phyloP scores from a whole-genome alignment of 2,888 invertebrate species.

The Bombylius discolor region DNA sequence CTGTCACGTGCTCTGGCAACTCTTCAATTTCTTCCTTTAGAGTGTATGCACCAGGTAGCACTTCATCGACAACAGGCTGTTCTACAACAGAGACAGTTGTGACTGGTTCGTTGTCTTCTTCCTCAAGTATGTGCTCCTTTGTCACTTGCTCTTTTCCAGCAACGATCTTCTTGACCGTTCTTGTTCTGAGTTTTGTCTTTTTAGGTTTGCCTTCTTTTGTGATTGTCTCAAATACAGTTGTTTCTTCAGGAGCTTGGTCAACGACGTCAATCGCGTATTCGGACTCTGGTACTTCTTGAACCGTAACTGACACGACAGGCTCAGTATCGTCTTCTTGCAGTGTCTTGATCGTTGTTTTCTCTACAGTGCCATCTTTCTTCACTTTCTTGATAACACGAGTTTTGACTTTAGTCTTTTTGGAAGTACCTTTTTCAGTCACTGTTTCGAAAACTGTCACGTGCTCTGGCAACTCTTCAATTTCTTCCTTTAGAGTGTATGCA shows the following conservation, averaged over 20 bases:
- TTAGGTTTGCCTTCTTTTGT: slow-evolving; percentile 17
- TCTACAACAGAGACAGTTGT: slow-evolving; percentile 23
- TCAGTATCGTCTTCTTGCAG: slow-evolving; percentile 30
- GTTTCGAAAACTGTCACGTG: slow-evolving; percentile 6
- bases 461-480: slow-evolving; percentile 15
- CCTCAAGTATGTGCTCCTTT: slow-evolving; percentile 30
- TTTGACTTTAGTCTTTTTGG: slow-evolving; percentile 22
- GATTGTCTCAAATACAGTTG: slow-evolving; percentile 23
- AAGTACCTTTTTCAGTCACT: slow-evolving; percentile 5
- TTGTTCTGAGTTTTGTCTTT: slow-evolving; percentile 26
- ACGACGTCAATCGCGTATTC: slow-evolving; percentile 9
- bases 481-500: slow-evolving; percentile 5
- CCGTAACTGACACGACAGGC: slow-evolving; percentile 24
- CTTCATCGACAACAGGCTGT: slow-evolving; percentile 9
- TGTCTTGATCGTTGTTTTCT: slow-evolving; percentile 24
- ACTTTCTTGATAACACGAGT: slow-evolving; percentile 26
- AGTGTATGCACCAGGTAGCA: slow-evolving; percentile 13
- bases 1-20: slow-evolving; percentile 28
- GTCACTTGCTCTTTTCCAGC: slow-evolving; percentile 24
- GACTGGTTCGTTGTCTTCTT: slow-evolving; percentile 28
- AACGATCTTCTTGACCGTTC: slow-evolving; percentile 25
- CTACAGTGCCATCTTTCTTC: slow-evolving; percentile 4
- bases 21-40: slow-evolving; percentile 18
- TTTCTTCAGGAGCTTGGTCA: slow-evolving; percentile 13
- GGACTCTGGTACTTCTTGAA: slow-evolving; percentile 14